Evolutionary conservation across 2,797 vertebrate genomes (phyloP), one percentile per base, ranked within the genome.

Genomic region (Tangara arthus): DNA sequence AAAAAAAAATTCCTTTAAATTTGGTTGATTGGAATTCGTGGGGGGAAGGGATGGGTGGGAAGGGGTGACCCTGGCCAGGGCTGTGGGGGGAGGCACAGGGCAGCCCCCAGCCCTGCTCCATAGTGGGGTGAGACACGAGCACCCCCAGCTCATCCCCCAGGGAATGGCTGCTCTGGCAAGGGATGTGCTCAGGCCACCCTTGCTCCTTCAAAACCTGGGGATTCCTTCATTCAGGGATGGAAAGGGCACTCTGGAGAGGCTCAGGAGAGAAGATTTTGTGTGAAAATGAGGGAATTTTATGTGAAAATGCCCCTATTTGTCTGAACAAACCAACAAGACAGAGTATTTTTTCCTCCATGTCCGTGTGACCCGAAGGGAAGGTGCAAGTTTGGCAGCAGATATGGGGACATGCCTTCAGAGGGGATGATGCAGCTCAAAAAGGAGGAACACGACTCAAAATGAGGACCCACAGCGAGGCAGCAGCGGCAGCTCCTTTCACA

Each of bases 351-450:
- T 46, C 32, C 6, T 39, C 56, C 24, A 3, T 2, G 32, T 22
- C 6, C 0, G 1, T 3, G n/a, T 23, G 63, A 28, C 57, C 22
- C 41, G 30, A 70, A 63, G 35, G 39, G 71, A 19, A 0, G 11
- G 37, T 2, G 59, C 23, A 11, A 42, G 22, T 15, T 15, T 15
- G 42, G 60, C 12, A 15, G 14, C 11, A 68, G 28, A 50, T 6
- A 2, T 0, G 41, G 30, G 27, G 15, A 14, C 0, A 0, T 0
- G 12, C 15, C 61, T 42, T 44, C 35, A 12, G 55, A 89, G 60
- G 26, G 26, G 15, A 15, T 16, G 13, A 32, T 0, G 2, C 3
- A 8, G 4, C 47, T 26, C 57, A 3, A 23, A 57, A 73, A 34
- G 12, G 21, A 35, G 34, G 34, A 41, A 7, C 23, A 2, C 9